A percentile compares a stretch with the other conserved stretches of the same genome.
These are phyloP conservation scores for Cyclargus thomasi DNA, from an alignment of 1,140 invertebrate genomes.

Conservation along the genomic window DNA sequence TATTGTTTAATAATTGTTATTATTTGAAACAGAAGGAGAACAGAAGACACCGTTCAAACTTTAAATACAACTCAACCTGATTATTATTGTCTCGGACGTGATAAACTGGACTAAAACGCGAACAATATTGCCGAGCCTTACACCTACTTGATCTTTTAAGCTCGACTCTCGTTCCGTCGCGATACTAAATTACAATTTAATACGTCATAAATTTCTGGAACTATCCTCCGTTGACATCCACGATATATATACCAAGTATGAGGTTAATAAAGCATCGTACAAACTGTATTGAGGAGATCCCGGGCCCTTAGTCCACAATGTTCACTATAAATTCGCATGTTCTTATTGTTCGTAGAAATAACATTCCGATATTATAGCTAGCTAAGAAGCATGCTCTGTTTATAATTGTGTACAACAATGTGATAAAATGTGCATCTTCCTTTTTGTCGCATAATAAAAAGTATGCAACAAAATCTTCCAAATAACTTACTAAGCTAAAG, in stretches of 20 bases:
- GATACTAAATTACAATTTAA: conserved; percentile 73
- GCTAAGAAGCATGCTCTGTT: too few relatives aligned
- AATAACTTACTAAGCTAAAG: too few relatives aligned
- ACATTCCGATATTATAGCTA: too few relatives aligned
- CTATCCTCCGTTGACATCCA: conserved; percentile 56
- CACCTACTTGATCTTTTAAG: conserved; percentile 62
- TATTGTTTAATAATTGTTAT: too few relatives aligned
- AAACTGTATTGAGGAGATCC: background rate
- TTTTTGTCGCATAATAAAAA: too few relatives aligned
- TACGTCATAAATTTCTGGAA: conserved; percentile 69
- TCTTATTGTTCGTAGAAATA: too few relatives aligned
- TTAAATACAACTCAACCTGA: background rate
- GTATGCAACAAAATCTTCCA: too few relatives aligned
- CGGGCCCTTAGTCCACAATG: background rate
- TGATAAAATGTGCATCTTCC: too few relatives aligned
- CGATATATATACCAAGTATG: conserved; percentile 47
- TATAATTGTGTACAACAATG: too few relatives aligned
- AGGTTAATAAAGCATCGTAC: conserved; percentile 37
- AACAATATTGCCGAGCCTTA: conserved; percentile 9
- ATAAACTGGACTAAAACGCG: conserved; percentile 15
- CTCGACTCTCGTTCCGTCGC: conserved; percentile 53
- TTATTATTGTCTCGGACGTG: conserved; percentile 20
- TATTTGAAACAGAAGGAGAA: too few relatives aligned
- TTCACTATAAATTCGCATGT: too few relatives aligned
- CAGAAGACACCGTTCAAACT: too few relatives aligned